phyloP scores from a whole-genome alignment of 2,888 invertebrate genomes.

The Arge pagana region DNA sequence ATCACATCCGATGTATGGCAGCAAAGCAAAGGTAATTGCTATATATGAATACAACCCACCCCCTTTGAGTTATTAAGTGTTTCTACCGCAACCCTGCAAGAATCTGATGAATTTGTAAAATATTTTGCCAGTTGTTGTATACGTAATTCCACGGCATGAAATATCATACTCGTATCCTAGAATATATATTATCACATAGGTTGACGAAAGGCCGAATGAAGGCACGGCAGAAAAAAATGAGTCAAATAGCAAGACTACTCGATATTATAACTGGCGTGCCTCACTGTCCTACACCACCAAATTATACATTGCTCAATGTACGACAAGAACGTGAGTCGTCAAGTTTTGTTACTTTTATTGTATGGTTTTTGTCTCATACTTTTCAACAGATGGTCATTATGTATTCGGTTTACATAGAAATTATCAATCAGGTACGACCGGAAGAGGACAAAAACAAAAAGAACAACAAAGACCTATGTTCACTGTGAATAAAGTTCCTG shows the following conservation, averaged over 20 bases:
- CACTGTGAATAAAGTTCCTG: slow-evolving; percentile 55
- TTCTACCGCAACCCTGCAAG: too few species aligned
- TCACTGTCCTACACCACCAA: slow-evolving; percentile 54
- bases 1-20: slow-evolving; percentile 98
- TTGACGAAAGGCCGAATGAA: slow-evolving; percentile 80
- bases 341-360: too few species aligned
- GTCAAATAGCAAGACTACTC: slow-evolving; percentile 88
- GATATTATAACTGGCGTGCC: slow-evolving; percentile 71
- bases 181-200: too few species aligned
- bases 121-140: too few species aligned
- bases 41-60: background rate
- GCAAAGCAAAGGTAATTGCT: slow-evolving; percentile 85
- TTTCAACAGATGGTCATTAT: too few species aligned
- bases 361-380: too few species aligned
- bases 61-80: too few species aligned
- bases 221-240: slow-evolving; percentile 96
- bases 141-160: too few species aligned
- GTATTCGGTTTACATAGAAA: background rate
- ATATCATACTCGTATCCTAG: too few species aligned
- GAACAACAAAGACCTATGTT: slow-evolving; percentile 52
- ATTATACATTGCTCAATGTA: slow-evolving; percentile 48
- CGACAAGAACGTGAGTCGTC: slow-evolving; percentile 49
- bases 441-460: slow-evolving; percentile 47
- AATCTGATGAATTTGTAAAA: too few species aligned
- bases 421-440: slow-evolving; percentile 39